Evolutionary conservation across 2,888 invertebrate genomes (phyloP).

Genomic region (Noctua fimbriata): DNA sequence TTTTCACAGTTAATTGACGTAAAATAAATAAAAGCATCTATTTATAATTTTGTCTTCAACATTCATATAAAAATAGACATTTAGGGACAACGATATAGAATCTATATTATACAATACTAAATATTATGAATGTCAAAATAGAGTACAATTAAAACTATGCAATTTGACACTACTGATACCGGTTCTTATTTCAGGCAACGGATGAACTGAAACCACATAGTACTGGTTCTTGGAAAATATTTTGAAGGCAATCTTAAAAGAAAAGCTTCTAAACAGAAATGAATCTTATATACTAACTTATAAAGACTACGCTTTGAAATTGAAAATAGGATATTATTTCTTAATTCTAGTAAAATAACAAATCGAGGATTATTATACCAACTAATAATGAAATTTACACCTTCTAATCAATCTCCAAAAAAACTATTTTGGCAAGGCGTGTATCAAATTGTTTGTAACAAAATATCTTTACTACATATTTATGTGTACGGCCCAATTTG

Average conservation of each 20-base stretch:
- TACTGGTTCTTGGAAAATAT: slow-evolving; percentile 26
- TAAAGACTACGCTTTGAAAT: neutral
- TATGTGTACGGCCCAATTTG: neutral
- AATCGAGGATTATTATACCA: neutral
- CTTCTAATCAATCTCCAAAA: slow-evolving; percentile 3
- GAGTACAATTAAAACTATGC: neutral
- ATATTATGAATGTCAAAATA: slow-evolving; percentile 3
- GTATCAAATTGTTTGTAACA: slow-evolving; percentile 20
- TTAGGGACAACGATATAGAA: slow-evolving; percentile 60
- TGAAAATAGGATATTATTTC: neutral
- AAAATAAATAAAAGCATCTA: slow-evolving; percentile 65
- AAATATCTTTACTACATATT: slow-evolving; percentile 3
- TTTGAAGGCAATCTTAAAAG: neutral
- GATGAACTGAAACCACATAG: neutral
- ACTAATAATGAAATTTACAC: slow-evolving; percentile 3
- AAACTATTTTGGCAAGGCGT: neutral
- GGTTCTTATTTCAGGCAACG: neutral
- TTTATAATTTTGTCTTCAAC: slow-evolving; percentile 63
- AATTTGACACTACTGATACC: slow-evolving; percentile 26
- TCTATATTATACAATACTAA: slow-evolving; percentile 45
- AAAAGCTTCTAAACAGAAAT: neutral
- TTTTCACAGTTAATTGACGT: slow-evolving; percentile 75
- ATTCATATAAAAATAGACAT: slow-evolving; percentile 83
- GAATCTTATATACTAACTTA: neutral
- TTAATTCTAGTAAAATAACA: neutral